phyloP scores from a whole-genome alignment of 2,797 vertebrate species.

The Gymnocypris eckloni region DNA sequence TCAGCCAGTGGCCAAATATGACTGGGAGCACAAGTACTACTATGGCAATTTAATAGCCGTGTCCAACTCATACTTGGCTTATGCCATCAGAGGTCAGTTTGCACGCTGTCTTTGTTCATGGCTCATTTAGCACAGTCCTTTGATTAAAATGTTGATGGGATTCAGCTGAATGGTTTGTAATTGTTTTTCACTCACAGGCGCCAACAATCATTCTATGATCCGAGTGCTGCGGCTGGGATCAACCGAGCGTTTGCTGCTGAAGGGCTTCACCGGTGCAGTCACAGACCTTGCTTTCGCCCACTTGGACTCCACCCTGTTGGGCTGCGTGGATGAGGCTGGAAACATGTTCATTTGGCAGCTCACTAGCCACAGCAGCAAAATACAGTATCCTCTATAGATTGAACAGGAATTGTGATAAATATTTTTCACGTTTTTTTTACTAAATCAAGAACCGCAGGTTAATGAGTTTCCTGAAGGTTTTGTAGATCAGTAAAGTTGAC shows the following conservation, averaged over 20 bases:
- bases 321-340: slow-evolving; percentile 95
- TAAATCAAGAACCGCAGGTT: background rate
- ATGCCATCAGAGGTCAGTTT: slow-evolving; percentile 94
- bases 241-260: slow-evolving; percentile 90
- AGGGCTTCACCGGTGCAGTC: slow-evolving; percentile 93
- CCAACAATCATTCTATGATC: slow-evolving; percentile 94
- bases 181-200: slow-evolving; percentile 74
- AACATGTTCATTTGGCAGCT: slow-evolving; percentile 97
- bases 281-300: slow-evolving; percentile 98
- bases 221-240: slow-evolving; percentile 91
- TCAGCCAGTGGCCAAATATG: slow-evolving; percentile 96
- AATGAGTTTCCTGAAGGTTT: background rate
- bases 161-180: slow-evolving; percentile 5
- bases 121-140: background rate
- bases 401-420: background rate
- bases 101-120: background rate
- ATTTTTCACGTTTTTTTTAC: background rate
- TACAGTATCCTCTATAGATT: slow-evolving; percentile 88
- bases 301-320: slow-evolving; percentile 93
- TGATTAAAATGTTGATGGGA: background rate
- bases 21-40: slow-evolving; percentile 99
- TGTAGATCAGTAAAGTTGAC: background rate
- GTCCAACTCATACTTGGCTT: slow-evolving; percentile 95
- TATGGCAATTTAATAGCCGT: slow-evolving; percentile 97
- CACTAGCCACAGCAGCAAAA: slow-evolving; percentile 88